Percentiles rank a stretch among this genome's conserved stretches.
phyloP scores from a whole-genome alignment of 2,888 invertebrate genomes.

The Drosophila fungiperda region DNA sequence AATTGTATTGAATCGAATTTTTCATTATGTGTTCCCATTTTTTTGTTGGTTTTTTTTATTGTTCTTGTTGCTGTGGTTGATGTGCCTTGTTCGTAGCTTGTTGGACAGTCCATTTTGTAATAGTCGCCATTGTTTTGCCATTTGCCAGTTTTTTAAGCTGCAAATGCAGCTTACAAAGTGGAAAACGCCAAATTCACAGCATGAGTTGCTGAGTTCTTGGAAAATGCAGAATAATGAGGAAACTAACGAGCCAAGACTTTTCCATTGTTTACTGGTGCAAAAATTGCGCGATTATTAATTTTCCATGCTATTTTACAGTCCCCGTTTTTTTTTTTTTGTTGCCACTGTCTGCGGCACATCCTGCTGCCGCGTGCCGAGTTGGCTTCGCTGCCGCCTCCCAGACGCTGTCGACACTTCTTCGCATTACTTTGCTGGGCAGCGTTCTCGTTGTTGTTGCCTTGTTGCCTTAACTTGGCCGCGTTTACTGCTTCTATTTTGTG shows the following conservation, averaged over 20 bases:
- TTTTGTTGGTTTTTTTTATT: neutral
- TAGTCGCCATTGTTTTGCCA: conserved; percentile 31
- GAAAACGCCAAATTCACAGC: conserved; percentile 35
- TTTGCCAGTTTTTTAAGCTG: conserved; percentile 36
- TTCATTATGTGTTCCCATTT: conserved; percentile 54
- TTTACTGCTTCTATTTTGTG: conserved; percentile 34
- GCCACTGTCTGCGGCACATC: conserved; percentile 30
- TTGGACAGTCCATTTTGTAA: conserved; percentile 52
- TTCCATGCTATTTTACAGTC: conserved; percentile 77
- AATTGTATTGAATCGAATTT: conserved; percentile 67
- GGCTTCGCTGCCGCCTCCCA: conserved; percentile 23
- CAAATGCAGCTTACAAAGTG: conserved; percentile 43
- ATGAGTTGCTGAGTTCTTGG: conserved; percentile 29
- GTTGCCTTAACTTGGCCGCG: conserved; percentile 42
- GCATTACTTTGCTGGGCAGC: conserved; percentile 33
- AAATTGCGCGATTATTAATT: conserved; percentile 82
- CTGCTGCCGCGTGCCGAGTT: conserved; percentile 24
- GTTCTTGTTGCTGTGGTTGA: neutral
- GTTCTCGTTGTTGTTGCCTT: conserved; percentile 15
- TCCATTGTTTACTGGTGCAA: conserved; percentile 81
- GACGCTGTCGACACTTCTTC: conserved; percentile 54
- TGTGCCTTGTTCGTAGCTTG: conserved; percentile 36
- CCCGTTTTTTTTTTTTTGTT: conserved; percentile 17
- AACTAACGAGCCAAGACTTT: conserved; percentile 82
- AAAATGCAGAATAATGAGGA: conserved; percentile 78